These are phyloP conservation scores for Cotesia vestalis DNA, from an alignment of 1,140 invertebrate species.

Conservation along the genomic window DNA sequence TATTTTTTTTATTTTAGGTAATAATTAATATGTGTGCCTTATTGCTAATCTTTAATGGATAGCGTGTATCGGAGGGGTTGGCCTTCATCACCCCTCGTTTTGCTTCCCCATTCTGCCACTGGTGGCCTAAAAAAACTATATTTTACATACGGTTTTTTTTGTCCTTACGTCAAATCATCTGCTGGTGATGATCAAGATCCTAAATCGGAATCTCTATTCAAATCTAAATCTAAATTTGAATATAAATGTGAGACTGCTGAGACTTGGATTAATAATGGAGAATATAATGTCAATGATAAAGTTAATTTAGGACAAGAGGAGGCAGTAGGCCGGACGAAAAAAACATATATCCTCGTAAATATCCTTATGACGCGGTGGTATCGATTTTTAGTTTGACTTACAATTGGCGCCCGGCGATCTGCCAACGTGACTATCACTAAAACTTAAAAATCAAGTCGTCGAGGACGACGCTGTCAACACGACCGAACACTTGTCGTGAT, in stretches of 20 bases:
- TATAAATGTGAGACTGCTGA: background rate
- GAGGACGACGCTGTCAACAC: background rate
- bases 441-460: background rate
- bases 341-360: slow-evolving; percentile 1
- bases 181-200: background rate
- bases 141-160: slow-evolving; percentile 17
- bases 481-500: background rate
- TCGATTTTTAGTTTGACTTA: slow-evolving; percentile 38
- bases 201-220: too few relatives aligned
- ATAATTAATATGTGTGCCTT: slow-evolving; percentile 33
- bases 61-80: slow-evolving; percentile 32
- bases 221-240: too few relatives aligned
- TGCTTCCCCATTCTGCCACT: slow-evolving; percentile 15
- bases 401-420: slow-evolving; percentile 29
- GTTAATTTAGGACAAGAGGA: slow-evolving; percentile 1
- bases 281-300: too few relatives aligned
- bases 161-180: slow-evolving; percentile 1
- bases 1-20: background rate
- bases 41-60: slow-evolving; percentile 52
- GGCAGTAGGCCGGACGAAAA: background rate
- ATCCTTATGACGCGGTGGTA: slow-evolving; percentile 24
- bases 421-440: slow-evolving; percentile 25
- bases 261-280: background rate
- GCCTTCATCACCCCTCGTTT: slow-evolving; percentile 43
- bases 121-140: slow-evolving; percentile 23